phyloP scores from a whole-genome alignment of 1,140 invertebrate genomes.

The Drosophila guanche region DNA sequence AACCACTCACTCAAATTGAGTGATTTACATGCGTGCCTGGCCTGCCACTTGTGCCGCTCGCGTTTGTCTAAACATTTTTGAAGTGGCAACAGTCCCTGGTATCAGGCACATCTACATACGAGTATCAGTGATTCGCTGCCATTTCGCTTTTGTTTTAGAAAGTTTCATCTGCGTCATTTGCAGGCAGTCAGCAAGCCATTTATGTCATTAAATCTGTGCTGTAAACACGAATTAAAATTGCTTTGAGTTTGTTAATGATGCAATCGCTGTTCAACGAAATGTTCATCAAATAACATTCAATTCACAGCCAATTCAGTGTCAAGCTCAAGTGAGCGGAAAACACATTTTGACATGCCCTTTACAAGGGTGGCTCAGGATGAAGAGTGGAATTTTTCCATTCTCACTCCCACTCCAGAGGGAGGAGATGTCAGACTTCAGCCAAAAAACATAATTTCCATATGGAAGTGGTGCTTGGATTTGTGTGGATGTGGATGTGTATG shows the following conservation, averaged over 20 bases:
- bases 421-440: conserved; percentile 20
- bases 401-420: background rate
- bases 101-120: background rate
- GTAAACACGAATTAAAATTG: conserved; percentile 62
- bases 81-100: conserved; percentile 24
- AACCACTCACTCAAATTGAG: conserved; percentile 54
- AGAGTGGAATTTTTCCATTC: too few species aligned
- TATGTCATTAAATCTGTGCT: conserved; percentile 51
- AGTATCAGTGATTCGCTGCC: conserved; percentile 30
- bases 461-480: conserved; percentile 12
- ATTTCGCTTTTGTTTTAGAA: conserved; percentile 62
- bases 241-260: conserved; percentile 51
- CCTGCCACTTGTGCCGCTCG: conserved; percentile 18
- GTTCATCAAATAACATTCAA: conserved; percentile 47
- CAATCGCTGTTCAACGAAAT: conserved; percentile 42
- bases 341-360: conserved; percentile 30
- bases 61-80: conserved; percentile 9
- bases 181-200: conserved; percentile 39
- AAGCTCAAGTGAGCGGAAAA: conserved; percentile 44
- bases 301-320: conserved; percentile 38
- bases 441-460: conserved; percentile 14
- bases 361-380: too few species aligned
- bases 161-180: conserved; percentile 39
- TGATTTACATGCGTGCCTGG: conserved; percentile 67
- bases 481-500: too few species aligned